These are phyloP conservation scores for Acrocera orbiculus DNA, from an alignment of 2,888 invertebrate genomes.

Conservation along the genomic window DNA sequence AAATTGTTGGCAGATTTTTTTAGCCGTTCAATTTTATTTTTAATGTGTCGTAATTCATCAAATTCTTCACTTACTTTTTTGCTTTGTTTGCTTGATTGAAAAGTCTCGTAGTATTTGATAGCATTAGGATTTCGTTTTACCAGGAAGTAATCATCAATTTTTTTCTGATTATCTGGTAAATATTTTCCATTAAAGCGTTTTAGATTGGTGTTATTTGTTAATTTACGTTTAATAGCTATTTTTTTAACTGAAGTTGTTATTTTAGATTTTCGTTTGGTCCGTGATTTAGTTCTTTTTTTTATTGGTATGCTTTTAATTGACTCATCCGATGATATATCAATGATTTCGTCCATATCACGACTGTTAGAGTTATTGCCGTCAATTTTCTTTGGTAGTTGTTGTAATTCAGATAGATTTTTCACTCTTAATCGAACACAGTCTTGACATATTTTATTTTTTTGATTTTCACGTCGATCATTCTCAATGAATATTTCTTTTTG, in stretches of 20 bases:
- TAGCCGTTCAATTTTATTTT: neutral
- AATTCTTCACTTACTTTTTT: neutral
- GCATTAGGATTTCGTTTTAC: neutral
- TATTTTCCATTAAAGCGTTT: constrained; percentile 8
- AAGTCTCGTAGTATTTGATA: constrained; percentile 8
- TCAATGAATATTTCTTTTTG: too few species aligned
- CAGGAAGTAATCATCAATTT: constrained; percentile 7
- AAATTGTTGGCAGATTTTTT: too few species aligned
- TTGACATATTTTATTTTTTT: too few species aligned
- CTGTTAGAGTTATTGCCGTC: too few species aligned
- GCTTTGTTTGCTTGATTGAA: neutral
- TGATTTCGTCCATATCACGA: too few species aligned
- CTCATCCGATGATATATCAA: too few species aligned
- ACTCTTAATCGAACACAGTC: too few species aligned
- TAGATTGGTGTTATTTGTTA: constrained; percentile 11
- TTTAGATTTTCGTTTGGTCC: neutral
- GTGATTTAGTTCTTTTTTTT: too few species aligned
- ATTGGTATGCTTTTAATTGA: too few species aligned
- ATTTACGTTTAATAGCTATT: constrained; percentile 1
- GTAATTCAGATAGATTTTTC: too few species aligned
- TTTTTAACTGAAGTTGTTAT: neutral
- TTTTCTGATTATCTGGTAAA: constrained; percentile 7
- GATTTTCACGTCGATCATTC: too few species aligned
- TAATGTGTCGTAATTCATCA: neutral
- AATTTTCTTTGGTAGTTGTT: too few species aligned